Conservation (phyloP, 2,888 invertebrate species). For the Galeopsomyia nigrocyanea region DNA sequence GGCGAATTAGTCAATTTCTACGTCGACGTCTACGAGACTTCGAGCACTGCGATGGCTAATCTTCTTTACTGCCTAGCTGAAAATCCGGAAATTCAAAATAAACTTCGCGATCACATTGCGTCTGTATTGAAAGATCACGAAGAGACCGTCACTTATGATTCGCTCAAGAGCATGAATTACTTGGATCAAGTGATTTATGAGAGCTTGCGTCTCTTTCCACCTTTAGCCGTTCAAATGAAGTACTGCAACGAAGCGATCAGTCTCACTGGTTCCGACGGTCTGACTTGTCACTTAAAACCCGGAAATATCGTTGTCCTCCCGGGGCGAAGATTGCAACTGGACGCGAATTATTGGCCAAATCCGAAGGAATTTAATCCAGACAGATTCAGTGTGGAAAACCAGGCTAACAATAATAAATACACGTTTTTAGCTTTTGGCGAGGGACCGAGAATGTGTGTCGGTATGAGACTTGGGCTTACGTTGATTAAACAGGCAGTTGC, state of each 20-base stretch:
- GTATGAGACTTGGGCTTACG: slow-evolving; percentile 55
- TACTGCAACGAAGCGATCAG: slow-evolving; percentile 49
- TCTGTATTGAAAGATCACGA: slow-evolving; percentile 62
- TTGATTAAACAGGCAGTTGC: slow-evolving; percentile 53
- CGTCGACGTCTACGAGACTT: slow-evolving; percentile 72
- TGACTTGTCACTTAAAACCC: slow-evolving; percentile 48
- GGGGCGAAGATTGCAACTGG: slow-evolving; percentile 45
- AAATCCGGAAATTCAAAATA: slow-evolving; percentile 68
- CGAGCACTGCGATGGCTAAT: slow-evolving; percentile 69
- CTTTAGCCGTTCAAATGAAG: slow-evolving; percentile 44
- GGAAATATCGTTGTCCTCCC: slow-evolving; percentile 51
- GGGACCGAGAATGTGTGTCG: slow-evolving; percentile 52
- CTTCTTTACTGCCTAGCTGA: slow-evolving; percentile 68
- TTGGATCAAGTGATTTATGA: slow-evolving; percentile 69
- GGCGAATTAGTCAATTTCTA: slow-evolving; percentile 67
- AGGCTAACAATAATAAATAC: slow-evolving; percentile 48
- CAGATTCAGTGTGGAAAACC: slow-evolving; percentile 52
- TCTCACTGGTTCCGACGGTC: slow-evolving; percentile 56
- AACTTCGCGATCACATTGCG: slow-evolving; percentile 67
- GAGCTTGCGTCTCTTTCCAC: slow-evolving; percentile 50
- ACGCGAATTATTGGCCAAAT: slow-evolving; percentile 53
- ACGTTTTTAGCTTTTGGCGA: slow-evolving; percentile 48
- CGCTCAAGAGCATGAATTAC: slow-evolving; percentile 70
- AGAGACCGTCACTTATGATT: slow-evolving; percentile 68
- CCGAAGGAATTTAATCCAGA: slow-evolving; percentile 56